phyloP scores from a whole-genome alignment of 2,888 invertebrate species.

The Reticulitermes lucifugus region DNA sequence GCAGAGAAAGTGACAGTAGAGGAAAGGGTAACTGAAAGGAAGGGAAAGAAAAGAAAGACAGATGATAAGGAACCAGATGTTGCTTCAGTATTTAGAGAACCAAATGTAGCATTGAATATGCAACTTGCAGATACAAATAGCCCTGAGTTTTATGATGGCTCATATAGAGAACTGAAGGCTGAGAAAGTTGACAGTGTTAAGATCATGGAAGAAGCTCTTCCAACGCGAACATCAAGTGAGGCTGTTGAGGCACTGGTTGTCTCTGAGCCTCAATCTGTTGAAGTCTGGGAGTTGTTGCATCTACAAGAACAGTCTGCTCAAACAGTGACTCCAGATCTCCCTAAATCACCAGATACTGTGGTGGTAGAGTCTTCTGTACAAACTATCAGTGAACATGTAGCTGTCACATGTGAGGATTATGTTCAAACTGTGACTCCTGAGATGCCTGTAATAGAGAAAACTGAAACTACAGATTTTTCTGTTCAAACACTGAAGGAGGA shows the following conservation, averaged over 20 bases:
- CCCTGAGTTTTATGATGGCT: constrained; percentile 67
- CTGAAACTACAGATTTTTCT: constrained; percentile 56
- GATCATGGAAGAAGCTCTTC: constrained; percentile 67
- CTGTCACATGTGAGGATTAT: constrained; percentile 18
- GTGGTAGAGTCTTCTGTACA: constrained; percentile 51
- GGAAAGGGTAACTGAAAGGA: neutral
- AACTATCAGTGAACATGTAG: neutral
- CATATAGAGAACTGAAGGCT: constrained; percentile 71
- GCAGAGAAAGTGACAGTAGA: neutral
- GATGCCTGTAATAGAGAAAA: constrained; percentile 27
- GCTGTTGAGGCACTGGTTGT: constrained; percentile 56
- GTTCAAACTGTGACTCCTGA: constrained; percentile 56
- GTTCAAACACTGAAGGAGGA: constrained; percentile 68
- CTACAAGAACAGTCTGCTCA: constrained; percentile 65
- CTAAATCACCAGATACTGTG: constrained; percentile 59
- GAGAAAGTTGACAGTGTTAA: constrained; percentile 60
- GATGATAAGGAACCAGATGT: constrained; percentile 56
- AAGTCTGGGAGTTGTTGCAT: constrained; percentile 70
- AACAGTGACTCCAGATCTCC: constrained; percentile 61
- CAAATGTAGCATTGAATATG: constrained; percentile 27
- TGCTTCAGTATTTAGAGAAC: neutral
- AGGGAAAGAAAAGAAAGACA: neutral
- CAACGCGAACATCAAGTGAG: constrained; percentile 69
- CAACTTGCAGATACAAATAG: constrained; percentile 48
- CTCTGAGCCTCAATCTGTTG: constrained; percentile 61